Conservation (phyloP, 2,797 vertebrate genomes). For the Chrosomus eos region DNA sequence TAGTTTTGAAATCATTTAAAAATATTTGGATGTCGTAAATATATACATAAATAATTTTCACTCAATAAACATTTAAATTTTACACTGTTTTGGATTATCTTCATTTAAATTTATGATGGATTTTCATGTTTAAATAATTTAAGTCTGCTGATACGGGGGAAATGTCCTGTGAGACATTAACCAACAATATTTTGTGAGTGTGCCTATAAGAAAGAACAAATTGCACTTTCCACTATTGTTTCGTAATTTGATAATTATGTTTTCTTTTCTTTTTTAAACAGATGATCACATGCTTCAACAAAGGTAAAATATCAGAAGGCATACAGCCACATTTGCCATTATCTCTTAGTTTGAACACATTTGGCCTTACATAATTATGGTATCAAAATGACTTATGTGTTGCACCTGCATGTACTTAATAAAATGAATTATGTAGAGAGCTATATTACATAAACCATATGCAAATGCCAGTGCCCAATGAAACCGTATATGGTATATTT, state of each 20-base stretch:
- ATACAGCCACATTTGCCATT: not conserved
- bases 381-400: not conserved
- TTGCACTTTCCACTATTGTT: not conserved
- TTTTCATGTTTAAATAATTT: not conserved
- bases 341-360: not conserved
- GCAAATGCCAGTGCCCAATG: constrained; percentile 1
- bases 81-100: not conserved
- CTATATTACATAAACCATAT: constrained; percentile 9
- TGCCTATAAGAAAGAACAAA: not conserved
- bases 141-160: not conserved
- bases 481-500: constrained; percentile 12
- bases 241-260: not conserved
- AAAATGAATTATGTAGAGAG: not conserved
- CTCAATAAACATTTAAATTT: not conserved
- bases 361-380: not conserved
- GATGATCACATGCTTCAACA: constrained; percentile 71
- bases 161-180: not conserved
- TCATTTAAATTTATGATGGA: not conserved
- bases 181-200: not conserved
- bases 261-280: constrained; percentile 51
- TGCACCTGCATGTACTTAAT: not conserved
- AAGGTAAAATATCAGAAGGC: constrained; percentile 64
- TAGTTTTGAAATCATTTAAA: not conserved
- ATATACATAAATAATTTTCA: not conserved
- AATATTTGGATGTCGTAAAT: not conserved